Base-by-base conservation (phyloP, 1,140 invertebrate genomes). In the Bicyclus anynana region DNA sequence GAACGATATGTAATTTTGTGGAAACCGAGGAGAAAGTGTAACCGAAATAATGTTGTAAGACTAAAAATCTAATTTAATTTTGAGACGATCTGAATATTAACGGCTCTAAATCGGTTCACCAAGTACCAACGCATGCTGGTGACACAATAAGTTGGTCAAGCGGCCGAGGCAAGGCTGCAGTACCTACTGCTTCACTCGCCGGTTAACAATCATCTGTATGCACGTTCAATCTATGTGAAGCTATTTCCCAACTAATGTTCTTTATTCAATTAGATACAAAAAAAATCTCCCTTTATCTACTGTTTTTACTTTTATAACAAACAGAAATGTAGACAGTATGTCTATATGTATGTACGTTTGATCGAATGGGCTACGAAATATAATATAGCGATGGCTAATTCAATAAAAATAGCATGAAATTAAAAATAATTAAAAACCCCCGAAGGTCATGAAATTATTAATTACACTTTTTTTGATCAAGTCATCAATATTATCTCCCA, bases 101-200 rank as follows among this genome's bases (percentile, higher is more conserved):
- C 77, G 74, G 65, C 33, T 54, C 58, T 85, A 82, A 84, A 80
- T 63, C 62, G 51, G 57, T 54, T 40, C 14, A 33, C 57, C 18
- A 44, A 20, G 18, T 44, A 20, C n/a, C n/a, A n/a, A n/a, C 53
- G 67, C 50, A 10, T 53, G 62, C 56, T 54, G 64, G 69, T 76
- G 69, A 68, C 73, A 69, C 72, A 71, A 65, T 74, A 74, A 76
- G 76, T 82, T 74, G 81, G 76, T 72, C 81, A 82, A 69, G 62
- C 65, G 69, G 63, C 55, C 71, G 67, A 69, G 64, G 65, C 65
- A 66, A 73, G 65, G 59, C 59, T 23, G 7, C 47, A 38, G n/a
- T 44, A 59, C 40, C 2, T 40, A 40, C 37, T 40, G 2, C 12
- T 62, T 46, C 56, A 69, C 51, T 59, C 50, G 42, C 35, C 55